phyloP scores from a whole-genome alignment of 2,888 invertebrate species.

The Eupithecia subumbrata region DNA sequence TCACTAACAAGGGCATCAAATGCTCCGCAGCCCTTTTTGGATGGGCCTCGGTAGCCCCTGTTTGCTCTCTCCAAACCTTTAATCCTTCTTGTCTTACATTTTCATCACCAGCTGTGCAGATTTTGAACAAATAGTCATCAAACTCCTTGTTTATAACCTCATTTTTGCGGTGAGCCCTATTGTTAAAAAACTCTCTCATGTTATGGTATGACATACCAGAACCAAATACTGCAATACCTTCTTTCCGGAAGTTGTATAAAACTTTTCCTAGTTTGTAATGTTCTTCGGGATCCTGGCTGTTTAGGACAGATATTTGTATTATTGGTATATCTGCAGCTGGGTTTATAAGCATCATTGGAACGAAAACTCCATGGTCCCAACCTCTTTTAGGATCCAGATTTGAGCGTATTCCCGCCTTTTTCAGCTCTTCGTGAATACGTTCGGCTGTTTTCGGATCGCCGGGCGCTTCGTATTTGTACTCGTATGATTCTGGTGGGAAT shows the following conservation, averaged over 20 bases:
- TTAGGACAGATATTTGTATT: slow-evolving; percentile 71
- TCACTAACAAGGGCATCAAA: slow-evolving; percentile 75
- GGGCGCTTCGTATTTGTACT: slow-evolving; percentile 74
- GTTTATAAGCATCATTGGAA: slow-evolving; percentile 78
- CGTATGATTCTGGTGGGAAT: slow-evolving; percentile 76
- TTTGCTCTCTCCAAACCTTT: slow-evolving; percentile 64
- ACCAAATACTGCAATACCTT: slow-evolving; percentile 72
- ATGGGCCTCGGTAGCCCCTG: slow-evolving; percentile 71
- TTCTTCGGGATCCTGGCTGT: slow-evolving; percentile 66
- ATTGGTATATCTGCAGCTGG: slow-evolving; percentile 75
- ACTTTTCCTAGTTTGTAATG: slow-evolving; percentile 72
- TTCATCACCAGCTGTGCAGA: slow-evolving; percentile 66
- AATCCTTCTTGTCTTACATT: slow-evolving; percentile 59
- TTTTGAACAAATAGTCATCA: slow-evolving; percentile 69
- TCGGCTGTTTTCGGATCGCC: slow-evolving; percentile 71
- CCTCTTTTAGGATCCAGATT: slow-evolving; percentile 72
- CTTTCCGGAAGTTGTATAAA: slow-evolving; percentile 68
- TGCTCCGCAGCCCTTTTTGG: slow-evolving; percentile 73
- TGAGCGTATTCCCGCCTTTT: slow-evolving; percentile 67
- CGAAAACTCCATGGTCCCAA: slow-evolving; percentile 81
- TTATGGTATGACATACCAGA: slow-evolving; percentile 81
- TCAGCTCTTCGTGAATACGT: slow-evolving; percentile 62
- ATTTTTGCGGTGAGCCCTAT: slow-evolving; percentile 45
- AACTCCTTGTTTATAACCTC: slow-evolving; percentile 70
- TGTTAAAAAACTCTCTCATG: slow-evolving; percentile 70